phyloP scores from a whole-genome alignment of 1,140 invertebrate species.

The Pectinophora gossypiella region DNA sequence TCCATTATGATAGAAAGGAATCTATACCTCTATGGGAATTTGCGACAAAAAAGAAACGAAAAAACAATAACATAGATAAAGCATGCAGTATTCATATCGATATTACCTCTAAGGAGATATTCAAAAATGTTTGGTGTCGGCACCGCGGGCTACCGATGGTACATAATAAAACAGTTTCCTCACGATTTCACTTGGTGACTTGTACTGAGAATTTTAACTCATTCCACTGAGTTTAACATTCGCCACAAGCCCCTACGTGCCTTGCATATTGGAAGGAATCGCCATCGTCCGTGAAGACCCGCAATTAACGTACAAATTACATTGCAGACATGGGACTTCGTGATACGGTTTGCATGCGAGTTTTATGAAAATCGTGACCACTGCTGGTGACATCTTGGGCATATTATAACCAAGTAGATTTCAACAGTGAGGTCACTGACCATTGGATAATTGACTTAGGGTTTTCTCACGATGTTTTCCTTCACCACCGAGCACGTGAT shows the following conservation, averaged over 20 bases:
- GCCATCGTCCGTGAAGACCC: neutral
- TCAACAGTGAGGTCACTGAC: neutral
- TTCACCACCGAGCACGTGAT: too few relatives aligned
- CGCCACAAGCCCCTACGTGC: neutral
- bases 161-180: slow-evolving; percentile 21
- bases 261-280: neutral
- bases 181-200: slow-evolving; percentile 22
- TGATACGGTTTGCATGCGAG: neutral
- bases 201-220: slow-evolving; percentile 30
- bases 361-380: slow-evolving; percentile 7
- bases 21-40: too few relatives aligned
- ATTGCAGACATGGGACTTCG: neutral
- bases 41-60: too few relatives aligned
- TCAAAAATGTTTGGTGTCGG: too few relatives aligned
- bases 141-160: too few relatives aligned
- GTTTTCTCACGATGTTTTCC: too few relatives aligned
- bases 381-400: slow-evolving; percentile 8
- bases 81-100: too few relatives aligned
- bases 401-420: neutral
- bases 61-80: too few relatives aligned
- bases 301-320: neutral
- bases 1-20: too few relatives aligned
- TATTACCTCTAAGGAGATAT: too few relatives aligned
- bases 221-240: slow-evolving; percentile 24
- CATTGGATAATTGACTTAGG: too few relatives aligned